Evolutionary conservation across 2,113 vertebrate species (phyloP), one percentile per base, ranked within the genome.

Genomic region (Origma solitaria): DNA sequence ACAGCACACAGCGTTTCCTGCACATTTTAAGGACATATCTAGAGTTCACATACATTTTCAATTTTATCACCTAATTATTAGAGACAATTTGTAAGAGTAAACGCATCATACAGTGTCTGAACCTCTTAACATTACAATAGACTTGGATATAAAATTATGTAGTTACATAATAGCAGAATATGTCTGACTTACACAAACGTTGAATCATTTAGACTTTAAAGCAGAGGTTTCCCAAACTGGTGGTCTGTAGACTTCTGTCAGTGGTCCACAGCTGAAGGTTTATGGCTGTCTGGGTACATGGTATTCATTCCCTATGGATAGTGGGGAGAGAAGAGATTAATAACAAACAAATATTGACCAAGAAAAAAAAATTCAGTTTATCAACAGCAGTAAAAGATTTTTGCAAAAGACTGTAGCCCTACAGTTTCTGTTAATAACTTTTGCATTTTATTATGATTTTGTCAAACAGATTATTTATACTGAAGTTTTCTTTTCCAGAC

Each of bases 121-220:
- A 81, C 8, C 20, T 83, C 68, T 88, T 66, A 88, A 42, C 33
- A 22, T 53, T 84, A 49, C 28, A 68, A 30, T 40, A 15, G 81
- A 78, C 17, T 53, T 4, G 40, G 15, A 28, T 56, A 84, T 68
- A 82, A 84, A 81, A 68, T 68, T 38, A 50, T 73, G 76, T 68
- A 37, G 15, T 72, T 82, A 68, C 8, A 17, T 88, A 86, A 82
- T 31, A 86, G 3, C 9, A 70, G 21, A 91, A 80, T 3, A 3
- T 15, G 5, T 73, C 64, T 86, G 82, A 96, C 93, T 96, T 94
- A 95, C 79, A 86, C 31, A 73, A 73, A 60, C 17, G 85, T 44
- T 83, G 85, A 94, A 45, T 70, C 79, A 90, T 93, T 86, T 90
- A 83, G 50, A 51, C 42, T 45, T 71, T 90, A 76, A 87, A 82